Evolutionary conservation across 2,113 vertebrate species (phyloP).

Genomic region (Tyrannus savana): DNA sequence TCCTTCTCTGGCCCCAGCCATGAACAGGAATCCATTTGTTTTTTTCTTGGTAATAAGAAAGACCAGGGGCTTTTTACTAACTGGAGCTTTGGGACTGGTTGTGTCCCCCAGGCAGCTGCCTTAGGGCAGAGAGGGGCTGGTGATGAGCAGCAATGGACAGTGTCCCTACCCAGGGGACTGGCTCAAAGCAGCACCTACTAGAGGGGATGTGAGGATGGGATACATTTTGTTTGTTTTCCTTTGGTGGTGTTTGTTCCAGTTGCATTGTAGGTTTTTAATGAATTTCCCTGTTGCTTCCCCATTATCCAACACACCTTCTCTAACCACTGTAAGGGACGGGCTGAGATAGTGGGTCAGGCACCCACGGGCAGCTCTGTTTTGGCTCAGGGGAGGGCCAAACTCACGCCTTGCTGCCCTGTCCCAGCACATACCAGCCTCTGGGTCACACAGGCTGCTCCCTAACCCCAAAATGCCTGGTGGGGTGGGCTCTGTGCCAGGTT

Average conservation of each 20-base stretch:
- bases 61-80: neutral
- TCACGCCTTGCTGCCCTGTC: neutral
- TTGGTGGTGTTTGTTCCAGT: neutral
- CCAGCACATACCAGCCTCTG: neutral
- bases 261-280: neutral
- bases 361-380: fast-evolving
- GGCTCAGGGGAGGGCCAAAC: neutral
- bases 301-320: neutral
- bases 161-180: neutral
- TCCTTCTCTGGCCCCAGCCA: neutral
- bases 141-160: neutral
- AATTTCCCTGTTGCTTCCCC: neutral
- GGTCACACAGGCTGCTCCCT: neutral
- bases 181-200: neutral
- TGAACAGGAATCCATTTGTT: neutral
- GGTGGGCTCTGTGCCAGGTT: neutral
- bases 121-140: neutral
- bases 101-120: neutral
- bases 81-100: neutral
- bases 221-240: neutral
- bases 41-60: neutral
- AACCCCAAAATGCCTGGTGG: neutral
- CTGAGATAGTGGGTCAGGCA: neutral
- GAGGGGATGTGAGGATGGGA: fast-evolving
- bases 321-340: fast-evolving